A percentile compares a stretch with the other conserved stretches of the same genome.
These are phyloP conservation scores for Biston betularia DNA, from an alignment of 2,888 invertebrate species.

Conservation along the genomic window DNA sequence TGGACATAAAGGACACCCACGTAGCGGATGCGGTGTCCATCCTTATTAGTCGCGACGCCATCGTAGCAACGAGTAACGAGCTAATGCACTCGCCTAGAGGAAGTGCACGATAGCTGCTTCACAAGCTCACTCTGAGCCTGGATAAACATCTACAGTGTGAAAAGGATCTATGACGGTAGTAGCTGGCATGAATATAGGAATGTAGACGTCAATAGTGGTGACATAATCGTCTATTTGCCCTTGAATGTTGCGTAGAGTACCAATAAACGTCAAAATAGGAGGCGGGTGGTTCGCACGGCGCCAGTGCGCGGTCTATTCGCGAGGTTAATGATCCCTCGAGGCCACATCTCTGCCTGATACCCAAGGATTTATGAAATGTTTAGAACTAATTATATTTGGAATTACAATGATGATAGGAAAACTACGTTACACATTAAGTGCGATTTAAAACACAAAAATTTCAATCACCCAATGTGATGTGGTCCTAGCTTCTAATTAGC, in stretches of 20 bases:
- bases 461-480: slow-evolving; percentile 5
- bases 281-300: slow-evolving; percentile 55
- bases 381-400: slow-evolving; percentile 12
- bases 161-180: slow-evolving; percentile 6
- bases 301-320: slow-evolving; percentile 60
- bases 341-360: slow-evolving; percentile 58
- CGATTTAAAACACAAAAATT: not conserved
- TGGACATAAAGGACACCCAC: slow-evolving; percentile 56
- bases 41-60: slow-evolving; percentile 61
- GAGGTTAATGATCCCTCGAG: slow-evolving; percentile 82
- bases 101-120: slow-evolving; percentile 52
- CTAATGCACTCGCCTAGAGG: slow-evolving; percentile 55
- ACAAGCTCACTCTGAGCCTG: slow-evolving; percentile 46
- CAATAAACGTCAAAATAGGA: slow-evolving; percentile 57
- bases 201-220: slow-evolving; percentile 48
- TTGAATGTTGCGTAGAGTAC: slow-evolving; percentile 70
- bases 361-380: slow-evolving; percentile 21
- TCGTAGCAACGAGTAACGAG: slow-evolving; percentile 48
- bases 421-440: slow-evolving; percentile 1
- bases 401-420: slow-evolving; percentile 7
- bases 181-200: not conserved
- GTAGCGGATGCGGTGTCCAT: slow-evolving; percentile 61
- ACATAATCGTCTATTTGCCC: slow-evolving; percentile 71
- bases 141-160: slow-evolving; percentile 21
- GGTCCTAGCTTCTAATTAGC: slow-evolving; percentile 12